Evolutionary conservation across 2,888 invertebrate species (phyloP).

Genomic region (Hylaea fasciaria): DNA sequence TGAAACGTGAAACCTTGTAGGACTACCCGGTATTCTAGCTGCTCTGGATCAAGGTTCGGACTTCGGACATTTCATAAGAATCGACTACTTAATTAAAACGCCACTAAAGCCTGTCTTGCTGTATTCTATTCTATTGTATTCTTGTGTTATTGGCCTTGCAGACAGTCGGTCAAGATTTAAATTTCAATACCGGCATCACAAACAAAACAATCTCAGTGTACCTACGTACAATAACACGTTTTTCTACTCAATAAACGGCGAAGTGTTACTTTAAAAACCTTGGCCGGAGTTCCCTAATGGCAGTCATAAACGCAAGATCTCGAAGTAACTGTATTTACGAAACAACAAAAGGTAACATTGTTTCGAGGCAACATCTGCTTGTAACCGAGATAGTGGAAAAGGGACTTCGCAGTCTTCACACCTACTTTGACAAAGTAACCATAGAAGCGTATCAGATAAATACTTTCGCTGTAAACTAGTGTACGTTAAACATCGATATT

Average conservation of each 20-base stretch:
- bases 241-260: slow-evolving; percentile 18
- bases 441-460: slow-evolving; percentile 25
- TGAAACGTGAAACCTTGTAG: too few species aligned
- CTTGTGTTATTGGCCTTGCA: too few species aligned
- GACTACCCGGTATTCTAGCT: too few species aligned
- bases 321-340: slow-evolving; percentile 23
- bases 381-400: slow-evolving; percentile 22
- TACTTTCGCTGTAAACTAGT: slow-evolving; percentile 38
- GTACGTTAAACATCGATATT: too few species aligned
- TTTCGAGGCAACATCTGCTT: slow-evolving; percentile 40
- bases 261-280: slow-evolving; percentile 19
- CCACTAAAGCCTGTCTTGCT: too few species aligned
- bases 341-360: slow-evolving; percentile 20
- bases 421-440: slow-evolving; percentile 52
- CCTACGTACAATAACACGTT: slow-evolving; percentile 21
- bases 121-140: too few species aligned
- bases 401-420: slow-evolving; percentile 36
- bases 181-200: neutral
- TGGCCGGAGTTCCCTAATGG: slow-evolving; percentile 12
- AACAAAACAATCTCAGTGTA: slow-evolving; percentile 27
- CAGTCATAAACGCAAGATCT: slow-evolving; percentile 18
- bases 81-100: too few species aligned
- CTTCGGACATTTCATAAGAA: too few species aligned
- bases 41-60: too few species aligned
- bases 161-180: slow-evolving; percentile 19